Conservation (phyloP, 2,888 invertebrate genomes). For the Lysandra bellargus region DNA sequence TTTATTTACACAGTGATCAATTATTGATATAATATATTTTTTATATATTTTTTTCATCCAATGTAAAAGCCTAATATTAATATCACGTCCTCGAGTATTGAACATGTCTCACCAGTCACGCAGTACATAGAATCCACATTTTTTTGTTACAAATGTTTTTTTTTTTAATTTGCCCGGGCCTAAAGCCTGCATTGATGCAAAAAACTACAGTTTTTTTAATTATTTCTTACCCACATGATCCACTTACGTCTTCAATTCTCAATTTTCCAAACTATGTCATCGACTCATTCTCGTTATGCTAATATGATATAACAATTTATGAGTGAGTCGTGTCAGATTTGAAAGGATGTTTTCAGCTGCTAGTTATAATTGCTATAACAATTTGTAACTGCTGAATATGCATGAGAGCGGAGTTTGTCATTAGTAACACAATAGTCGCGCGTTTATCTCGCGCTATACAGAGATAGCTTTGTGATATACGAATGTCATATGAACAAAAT, state of each 20-base stretch:
- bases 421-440: slow-evolving; percentile 70
- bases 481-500: slow-evolving; percentile 13
- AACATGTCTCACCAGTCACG: no score
- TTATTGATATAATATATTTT: no score
- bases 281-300: slow-evolving; percentile 24
- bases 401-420: slow-evolving; percentile 66
- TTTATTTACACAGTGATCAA: no score
- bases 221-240: no score
- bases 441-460: slow-evolving; percentile 39
- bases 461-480: slow-evolving; percentile 16
- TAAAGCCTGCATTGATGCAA: no score
- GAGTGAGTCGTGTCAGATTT: slow-evolving; percentile 37
- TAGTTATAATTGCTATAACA: slow-evolving; percentile 60
- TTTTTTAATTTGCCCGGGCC: no score
- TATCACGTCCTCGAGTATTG: no score
- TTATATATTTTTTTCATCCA: no score
- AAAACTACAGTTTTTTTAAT: no score
- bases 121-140: no score
- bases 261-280: slow-evolving; percentile 13
- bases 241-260: not conserved
- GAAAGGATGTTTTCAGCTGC: slow-evolving; percentile 57
- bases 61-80: no score
- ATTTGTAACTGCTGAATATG: slow-evolving; percentile 72
- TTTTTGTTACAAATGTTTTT: no score
- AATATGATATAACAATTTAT: slow-evolving; percentile 20